A percentile compares a stretch with the other conserved stretches of the same genome.
These are phyloP conservation scores for Monarcha castaneiventris DNA, from an alignment of 2,113 vertebrate species.

Conservation along the genomic window DNA sequence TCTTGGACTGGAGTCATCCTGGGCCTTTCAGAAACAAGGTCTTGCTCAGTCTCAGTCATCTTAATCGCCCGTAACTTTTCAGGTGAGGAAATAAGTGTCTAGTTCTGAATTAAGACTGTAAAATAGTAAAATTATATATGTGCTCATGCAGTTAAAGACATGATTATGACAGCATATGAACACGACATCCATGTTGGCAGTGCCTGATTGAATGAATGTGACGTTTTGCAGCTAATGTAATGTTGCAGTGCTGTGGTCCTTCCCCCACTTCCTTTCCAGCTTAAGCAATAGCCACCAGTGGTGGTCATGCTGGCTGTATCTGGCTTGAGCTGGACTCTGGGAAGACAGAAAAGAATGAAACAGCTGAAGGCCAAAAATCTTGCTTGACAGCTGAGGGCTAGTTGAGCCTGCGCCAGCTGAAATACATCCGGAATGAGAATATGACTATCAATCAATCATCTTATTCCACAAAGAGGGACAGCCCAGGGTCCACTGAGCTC, in stretches of 20 bases:
- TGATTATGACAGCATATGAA: background rate
- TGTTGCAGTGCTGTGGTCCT: no score
- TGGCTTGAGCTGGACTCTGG: background rate
- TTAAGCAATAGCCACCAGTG: background rate
- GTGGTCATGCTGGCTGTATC: background rate
- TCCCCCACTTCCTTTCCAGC: background rate
- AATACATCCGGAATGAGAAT: rapidly evolving
- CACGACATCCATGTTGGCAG: background rate
- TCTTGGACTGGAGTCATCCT: background rate
- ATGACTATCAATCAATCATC: background rate
- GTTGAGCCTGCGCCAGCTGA: background rate
- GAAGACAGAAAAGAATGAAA: background rate
- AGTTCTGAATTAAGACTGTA: background rate
- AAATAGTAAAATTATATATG: background rate
- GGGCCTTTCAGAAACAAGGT: background rate
- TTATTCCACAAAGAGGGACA: background rate
- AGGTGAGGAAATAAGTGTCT: background rate
- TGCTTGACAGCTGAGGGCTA: background rate
- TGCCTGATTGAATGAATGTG: background rate
- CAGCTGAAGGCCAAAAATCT: background rate
- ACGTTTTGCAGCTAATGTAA: background rate
- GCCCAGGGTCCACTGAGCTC: background rate
- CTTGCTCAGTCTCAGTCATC: background rate
- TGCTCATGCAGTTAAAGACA: background rate
- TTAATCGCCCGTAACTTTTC: rapidly evolving